phyloP scores from a whole-genome alignment of 2,797 vertebrate species.

The Alfaro cultratus region DNA sequence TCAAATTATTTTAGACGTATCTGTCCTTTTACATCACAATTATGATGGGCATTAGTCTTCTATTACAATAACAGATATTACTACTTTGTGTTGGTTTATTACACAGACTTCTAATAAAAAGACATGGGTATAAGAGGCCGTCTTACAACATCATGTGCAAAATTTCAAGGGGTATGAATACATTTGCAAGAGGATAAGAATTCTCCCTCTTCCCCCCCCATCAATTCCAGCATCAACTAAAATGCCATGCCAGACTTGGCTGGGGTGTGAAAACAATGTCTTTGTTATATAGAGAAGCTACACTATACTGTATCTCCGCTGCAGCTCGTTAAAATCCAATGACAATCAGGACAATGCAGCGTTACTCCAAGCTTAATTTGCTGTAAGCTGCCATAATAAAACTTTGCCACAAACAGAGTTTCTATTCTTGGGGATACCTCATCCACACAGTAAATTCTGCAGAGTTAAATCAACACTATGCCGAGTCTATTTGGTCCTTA shows the following conservation, averaged over 20 bases:
- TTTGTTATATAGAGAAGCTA: background rate
- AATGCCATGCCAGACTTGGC: background rate
- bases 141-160: background rate
- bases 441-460: no score
- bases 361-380: background rate
- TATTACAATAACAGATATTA: background rate
- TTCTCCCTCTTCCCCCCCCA: no score
- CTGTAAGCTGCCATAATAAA: background rate
- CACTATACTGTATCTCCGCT: background rate
- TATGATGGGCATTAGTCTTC: background rate
- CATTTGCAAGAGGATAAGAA: background rate
- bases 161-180: background rate
- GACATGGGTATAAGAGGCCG: background rate
- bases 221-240: background rate
- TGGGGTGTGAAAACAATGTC: background rate
- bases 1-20: background rate
- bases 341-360: background rate
- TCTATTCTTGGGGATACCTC: background rate
- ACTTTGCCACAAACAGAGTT: slow-evolving; percentile 2
- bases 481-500: no score
- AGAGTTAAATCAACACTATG: no score
- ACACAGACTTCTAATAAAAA: background rate
- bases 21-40: background rate
- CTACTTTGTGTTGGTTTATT: background rate
- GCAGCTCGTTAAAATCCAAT: slow-evolving; percentile 1